Percentiles rank a stretch among this genome's conserved stretches.
These are phyloP conservation scores for Zingel zingel DNA, from an alignment of 2,113 vertebrate genomes.

Conservation along the genomic window DNA sequence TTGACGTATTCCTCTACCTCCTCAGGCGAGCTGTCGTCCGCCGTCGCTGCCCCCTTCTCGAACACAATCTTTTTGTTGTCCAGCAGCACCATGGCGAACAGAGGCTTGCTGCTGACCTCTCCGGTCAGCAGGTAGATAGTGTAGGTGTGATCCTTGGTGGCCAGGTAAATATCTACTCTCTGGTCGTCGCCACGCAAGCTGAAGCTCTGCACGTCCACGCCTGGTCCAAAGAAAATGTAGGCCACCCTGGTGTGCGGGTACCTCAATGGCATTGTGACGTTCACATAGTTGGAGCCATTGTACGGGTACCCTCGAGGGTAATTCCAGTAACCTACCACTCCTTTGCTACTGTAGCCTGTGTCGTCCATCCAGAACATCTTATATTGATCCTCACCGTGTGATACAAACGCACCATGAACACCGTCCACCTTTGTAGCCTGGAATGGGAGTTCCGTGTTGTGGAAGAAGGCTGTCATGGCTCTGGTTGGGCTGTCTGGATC, in stretches of 20 bases:
- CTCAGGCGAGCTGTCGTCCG: conserved; percentile 72
- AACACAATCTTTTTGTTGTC: conserved; percentile 92
- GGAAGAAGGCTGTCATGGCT: conserved; percentile 92
- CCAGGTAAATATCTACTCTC: conserved; percentile 90
- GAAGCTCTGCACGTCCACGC: conserved; percentile 91
- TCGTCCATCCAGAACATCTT: conserved; percentile 99
- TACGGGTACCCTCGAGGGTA: conserved; percentile 95
- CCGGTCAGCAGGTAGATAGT: conserved; percentile 89
- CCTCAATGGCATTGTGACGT: conserved; percentile 91
- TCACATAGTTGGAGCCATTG: conserved; percentile 96
- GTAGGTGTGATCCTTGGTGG: conserved; percentile 90
- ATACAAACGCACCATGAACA: conserved; percentile 90
- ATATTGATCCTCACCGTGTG: conserved; percentile 88
- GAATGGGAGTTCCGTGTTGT: conserved; percentile 95
- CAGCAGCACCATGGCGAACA: conserved; percentile 91
- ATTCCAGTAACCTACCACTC: conserved; percentile 86
- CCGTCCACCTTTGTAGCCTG: conserved; percentile 86
- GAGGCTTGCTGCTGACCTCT: conserved; percentile 85
- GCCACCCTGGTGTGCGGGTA: conserved; percentile 90
- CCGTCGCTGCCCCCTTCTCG: conserved; percentile 80
- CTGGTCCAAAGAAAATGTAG: conserved; percentile 94
- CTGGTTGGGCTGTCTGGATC: conserved; percentile 87
- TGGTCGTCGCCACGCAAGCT: conserved; percentile 89
- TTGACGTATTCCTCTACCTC: conserved; percentile 90
- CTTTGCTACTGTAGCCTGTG: conserved; percentile 90